Evolutionary conservation across 2,113 vertebrate species (phyloP).

Genomic region (Ramphastos sulfuratus): DNA sequence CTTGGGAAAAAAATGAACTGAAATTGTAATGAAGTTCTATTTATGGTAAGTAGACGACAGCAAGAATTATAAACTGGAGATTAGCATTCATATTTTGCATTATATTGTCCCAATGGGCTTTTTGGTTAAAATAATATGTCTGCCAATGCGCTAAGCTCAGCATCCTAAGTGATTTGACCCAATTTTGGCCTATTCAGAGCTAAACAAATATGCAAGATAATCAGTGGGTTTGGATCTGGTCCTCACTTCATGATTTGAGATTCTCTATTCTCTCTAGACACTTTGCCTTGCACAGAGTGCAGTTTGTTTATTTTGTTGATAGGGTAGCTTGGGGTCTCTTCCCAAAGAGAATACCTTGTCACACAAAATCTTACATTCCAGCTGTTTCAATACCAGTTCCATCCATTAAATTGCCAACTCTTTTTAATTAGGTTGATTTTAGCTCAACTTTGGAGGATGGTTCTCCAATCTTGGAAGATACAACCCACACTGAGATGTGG

Average conservation of each 20-base stretch:
- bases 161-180: background rate
- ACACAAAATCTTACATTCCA: slow-evolving; percentile 16
- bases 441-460: background rate
- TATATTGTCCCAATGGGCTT: background rate
- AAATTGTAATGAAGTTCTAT: background rate
- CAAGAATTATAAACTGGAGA: background rate
- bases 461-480: slow-evolving; percentile 19
- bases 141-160: background rate
- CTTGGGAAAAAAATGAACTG: background rate
- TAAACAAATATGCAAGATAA: background rate
- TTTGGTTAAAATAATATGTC: background rate
- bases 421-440: slow-evolving; percentile 33
- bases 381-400: slow-evolving; percentile 40
- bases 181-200: background rate
- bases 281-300: background rate
- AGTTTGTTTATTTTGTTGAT: background rate
- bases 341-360: background rate
- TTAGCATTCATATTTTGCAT: background rate
- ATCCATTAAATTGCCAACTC: background rate
- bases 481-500: slow-evolving; percentile 31
- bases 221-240: background rate
- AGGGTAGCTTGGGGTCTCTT: background rate
- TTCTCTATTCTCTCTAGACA: background rate
- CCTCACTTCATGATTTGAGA: background rate
- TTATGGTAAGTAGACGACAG: background rate